Evolutionary conservation across 2,797 vertebrate genomes (phyloP).

Genomic region (Paramormyrops hopkinsi): DNA sequence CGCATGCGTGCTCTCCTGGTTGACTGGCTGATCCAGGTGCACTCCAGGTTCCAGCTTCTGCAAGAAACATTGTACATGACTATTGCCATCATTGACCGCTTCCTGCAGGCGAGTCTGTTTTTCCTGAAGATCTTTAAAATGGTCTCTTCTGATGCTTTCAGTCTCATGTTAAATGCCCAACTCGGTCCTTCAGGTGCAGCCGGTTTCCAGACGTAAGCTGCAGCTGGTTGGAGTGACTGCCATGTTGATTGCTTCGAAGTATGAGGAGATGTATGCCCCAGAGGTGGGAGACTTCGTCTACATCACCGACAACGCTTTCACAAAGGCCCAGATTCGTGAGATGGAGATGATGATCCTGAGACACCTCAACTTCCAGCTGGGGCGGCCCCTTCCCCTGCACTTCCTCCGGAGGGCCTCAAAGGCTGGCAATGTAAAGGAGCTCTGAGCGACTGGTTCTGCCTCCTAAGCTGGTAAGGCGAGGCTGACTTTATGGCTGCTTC

Average conservation of each 20-base stretch:
- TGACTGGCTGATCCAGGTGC: constrained; percentile 94
- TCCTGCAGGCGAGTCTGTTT: constrained; percentile 71
- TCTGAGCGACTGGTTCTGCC: background rate
- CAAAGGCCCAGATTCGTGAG: constrained; percentile 70
- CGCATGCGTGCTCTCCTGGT: constrained; percentile 82
- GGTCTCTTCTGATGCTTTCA: background rate
- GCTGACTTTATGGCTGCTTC: background rate
- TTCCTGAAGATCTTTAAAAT: background rate
- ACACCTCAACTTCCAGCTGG: constrained; percentile 77
- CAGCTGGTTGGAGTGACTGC: constrained; percentile 86
- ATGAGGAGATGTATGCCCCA: constrained; percentile 83
- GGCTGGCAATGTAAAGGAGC: constrained; percentile 70
- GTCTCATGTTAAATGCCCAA: background rate
- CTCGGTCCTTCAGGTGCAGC: constrained; percentile 63
- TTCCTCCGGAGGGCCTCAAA: constrained; percentile 89
- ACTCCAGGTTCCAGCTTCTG: constrained; percentile 82
- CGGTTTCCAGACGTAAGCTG: constrained; percentile 77
- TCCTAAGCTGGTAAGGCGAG: background rate
- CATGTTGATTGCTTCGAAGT: constrained; percentile 85
- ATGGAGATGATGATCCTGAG: constrained; percentile 80
- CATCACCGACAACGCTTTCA: constrained; percentile 84
- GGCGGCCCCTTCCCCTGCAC: constrained; percentile 82
- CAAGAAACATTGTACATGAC: constrained; percentile 92
- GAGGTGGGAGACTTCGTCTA: constrained; percentile 84
- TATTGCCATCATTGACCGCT: constrained; percentile 81